Evolutionary conservation across 2,113 vertebrate genomes (phyloP).

Genomic region (Tinamus guttatus): DNA sequence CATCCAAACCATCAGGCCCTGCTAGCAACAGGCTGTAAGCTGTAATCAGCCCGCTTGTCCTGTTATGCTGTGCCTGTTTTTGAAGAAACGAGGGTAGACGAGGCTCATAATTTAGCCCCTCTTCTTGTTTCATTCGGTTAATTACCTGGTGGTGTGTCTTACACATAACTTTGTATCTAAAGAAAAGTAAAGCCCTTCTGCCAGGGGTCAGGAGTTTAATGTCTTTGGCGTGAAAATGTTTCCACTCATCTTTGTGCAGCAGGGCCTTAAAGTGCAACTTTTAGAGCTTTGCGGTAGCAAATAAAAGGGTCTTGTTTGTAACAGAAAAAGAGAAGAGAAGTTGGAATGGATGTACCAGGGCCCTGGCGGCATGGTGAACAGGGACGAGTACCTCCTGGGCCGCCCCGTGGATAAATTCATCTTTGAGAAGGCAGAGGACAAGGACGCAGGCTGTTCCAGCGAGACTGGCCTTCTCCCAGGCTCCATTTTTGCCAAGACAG

Average conservation of each 20-base stretch:
- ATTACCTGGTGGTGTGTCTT: not conserved
- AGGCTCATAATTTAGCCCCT: not conserved
- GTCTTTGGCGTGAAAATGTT: fast-evolving
- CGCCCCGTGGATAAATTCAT: constrained; percentile 94
- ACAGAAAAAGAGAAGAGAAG: constrained; percentile 93
- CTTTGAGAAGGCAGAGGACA: constrained; percentile 88
- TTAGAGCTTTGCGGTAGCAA: not conserved
- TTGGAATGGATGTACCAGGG: constrained; percentile 99
- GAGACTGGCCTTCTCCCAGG: constrained; percentile 93
- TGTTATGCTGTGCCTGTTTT: not conserved
- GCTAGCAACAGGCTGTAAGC: not conserved
- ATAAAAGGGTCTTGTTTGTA: not conserved
- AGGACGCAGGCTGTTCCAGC: constrained; percentile 85
- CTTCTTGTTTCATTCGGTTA: not conserved
- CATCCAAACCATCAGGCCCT: not conserved
- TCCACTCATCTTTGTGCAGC: fast-evolving
- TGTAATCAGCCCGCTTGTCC: not conserved
- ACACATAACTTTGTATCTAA: not conserved
- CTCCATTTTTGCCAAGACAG: constrained; percentile 86
- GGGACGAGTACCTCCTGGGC: constrained; percentile 95
- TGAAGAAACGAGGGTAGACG: not conserved
- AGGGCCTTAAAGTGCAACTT: not conserved
- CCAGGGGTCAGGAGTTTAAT: fast-evolving
- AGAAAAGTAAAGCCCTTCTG: not conserved
- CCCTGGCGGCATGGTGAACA: constrained; percentile 89